Base-by-base conservation (phyloP, 2,113 vertebrate species). In the Lepus americanus region DNA sequence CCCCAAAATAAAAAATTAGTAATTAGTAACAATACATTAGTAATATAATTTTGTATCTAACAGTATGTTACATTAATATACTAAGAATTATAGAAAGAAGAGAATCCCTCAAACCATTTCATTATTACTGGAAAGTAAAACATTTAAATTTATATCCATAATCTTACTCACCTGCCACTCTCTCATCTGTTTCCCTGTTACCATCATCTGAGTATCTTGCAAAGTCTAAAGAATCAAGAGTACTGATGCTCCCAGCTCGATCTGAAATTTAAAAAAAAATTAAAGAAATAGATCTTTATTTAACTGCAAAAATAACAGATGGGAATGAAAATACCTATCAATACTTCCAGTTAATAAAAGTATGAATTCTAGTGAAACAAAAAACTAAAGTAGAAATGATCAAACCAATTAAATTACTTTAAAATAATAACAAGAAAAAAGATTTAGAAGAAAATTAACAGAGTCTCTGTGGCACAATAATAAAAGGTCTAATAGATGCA, bases 201-300 rank as follows among this genome's bases (percentile, higher is more conserved):
- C 99, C 99, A 89, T 99, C 99, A 97, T 99, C 99, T 63, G 99
- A 99, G 94, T 99, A 99, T 96, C 99, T 99, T 94, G 99, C 99
- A 98, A 99, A 99, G 97, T 99, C 99, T 98, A 99, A 98, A 85
- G 99, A 99, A 98, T 99, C 99, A 96, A 99, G 98, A 87, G 99
- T 99, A 98, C 99, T 99, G 98, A 99, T 99, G 98, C 99, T 99
- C 97, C 99, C 99, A 51, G 99, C 98, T 19, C 99, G 99, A 98
- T 99, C 99, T 99, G 98, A 82, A 98, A 84, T 82, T 77, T 25
- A 93, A 17, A 90, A 12, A 39, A 74, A 14, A 25, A 90, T 86
- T 29, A 82, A 81, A 0, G 0, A 0, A 89, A 70, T 7, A 89
- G 44, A 44, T 33, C 72, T 94, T 79, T 73, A 96, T 82, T 94